phyloP scores from a whole-genome alignment of 2,888 invertebrate species.

The Nineta flava region DNA sequence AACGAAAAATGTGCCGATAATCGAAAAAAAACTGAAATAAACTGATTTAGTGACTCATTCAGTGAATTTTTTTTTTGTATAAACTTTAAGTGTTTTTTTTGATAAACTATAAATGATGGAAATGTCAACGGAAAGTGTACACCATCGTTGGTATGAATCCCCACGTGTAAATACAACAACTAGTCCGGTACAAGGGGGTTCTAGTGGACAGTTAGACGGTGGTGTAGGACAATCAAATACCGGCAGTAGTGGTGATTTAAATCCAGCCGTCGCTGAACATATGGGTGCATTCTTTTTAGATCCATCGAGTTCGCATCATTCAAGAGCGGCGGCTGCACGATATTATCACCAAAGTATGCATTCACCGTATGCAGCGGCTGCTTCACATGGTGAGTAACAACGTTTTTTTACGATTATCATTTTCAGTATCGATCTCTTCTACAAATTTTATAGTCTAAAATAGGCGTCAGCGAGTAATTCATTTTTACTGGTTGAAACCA shows the following conservation, averaged over 20 bases:
- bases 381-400: slow-evolving; percentile 26
- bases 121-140: slow-evolving; percentile 29
- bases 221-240: slow-evolving; percentile 9
- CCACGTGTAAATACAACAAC: slow-evolving; percentile 27
- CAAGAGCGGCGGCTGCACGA: slow-evolving; percentile 25
- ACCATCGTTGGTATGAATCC: slow-evolving; percentile 31
- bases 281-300: slow-evolving; percentile 31
- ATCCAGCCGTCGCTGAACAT: slow-evolving; percentile 29
- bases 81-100: no score
- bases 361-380: slow-evolving; percentile 28
- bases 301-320: slow-evolving; percentile 21
- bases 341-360: slow-evolving; percentile 34
- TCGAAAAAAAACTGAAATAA: background rate
- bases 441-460: no score
- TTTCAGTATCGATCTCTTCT: no score
- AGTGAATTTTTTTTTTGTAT: no score
- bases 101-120: slow-evolving; percentile 23
- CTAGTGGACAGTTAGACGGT: slow-evolving; percentile 13
- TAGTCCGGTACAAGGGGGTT: slow-evolving; percentile 24
- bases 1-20: background rate
- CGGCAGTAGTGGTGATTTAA: slow-evolving; percentile 18
- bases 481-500: no score
- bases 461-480: no score
- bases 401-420: background rate
- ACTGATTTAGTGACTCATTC: background rate